Evolutionary conservation across 1,140 invertebrate species (phyloP), one percentile per base, ranked within the genome.

Genomic region (Camponotus vicinus): DNA sequence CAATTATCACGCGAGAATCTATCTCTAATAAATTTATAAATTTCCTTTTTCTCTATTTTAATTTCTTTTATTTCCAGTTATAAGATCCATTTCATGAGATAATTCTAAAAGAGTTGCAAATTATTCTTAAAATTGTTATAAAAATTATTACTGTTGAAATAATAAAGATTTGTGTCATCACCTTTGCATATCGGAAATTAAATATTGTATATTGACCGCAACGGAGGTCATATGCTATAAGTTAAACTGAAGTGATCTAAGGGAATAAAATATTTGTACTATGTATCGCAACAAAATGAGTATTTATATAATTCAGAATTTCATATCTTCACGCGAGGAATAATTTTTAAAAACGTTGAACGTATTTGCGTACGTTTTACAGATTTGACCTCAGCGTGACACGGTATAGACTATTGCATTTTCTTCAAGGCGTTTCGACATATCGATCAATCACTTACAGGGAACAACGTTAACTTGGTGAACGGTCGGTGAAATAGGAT

Each of bases 391-490:
- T 27, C n/a, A 13, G 18, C 18, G 21, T 5, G 37, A 55, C 67
- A 37, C 32, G 73, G n/a, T 49, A 59, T 32, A 64, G 59, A 37
- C 59, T 11, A 11, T 59, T 42, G 57, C 73, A 11, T 76, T 76
- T 78, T 52, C 32, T 37, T 89, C 79, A 87, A 89, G 63, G 75
- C 13, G 78, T 71, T 87, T 59, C 52, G 40, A 61, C 45, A 13
- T 89, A 90, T 90, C 76, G 89, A 90, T 87, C 76, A 57, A 42
- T 63, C n/a, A 79, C 42, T 87, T 76, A 71, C 67, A 45, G 18
- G 67, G 32, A 55, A 77, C 59, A 82, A 45, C 78, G 49, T 61
- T 73, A 86, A 83, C 77, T 75, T 18, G 52, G 57, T 59, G 70
- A 82, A 27, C 32, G 42, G 3, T 49, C 57, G 13, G 32, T 21